Percentiles rank a stretch among this genome's conserved stretches.
Conservation (phyloP, 1,140 invertebrate species). For the Drosophila pseudoobscura region DNA sequence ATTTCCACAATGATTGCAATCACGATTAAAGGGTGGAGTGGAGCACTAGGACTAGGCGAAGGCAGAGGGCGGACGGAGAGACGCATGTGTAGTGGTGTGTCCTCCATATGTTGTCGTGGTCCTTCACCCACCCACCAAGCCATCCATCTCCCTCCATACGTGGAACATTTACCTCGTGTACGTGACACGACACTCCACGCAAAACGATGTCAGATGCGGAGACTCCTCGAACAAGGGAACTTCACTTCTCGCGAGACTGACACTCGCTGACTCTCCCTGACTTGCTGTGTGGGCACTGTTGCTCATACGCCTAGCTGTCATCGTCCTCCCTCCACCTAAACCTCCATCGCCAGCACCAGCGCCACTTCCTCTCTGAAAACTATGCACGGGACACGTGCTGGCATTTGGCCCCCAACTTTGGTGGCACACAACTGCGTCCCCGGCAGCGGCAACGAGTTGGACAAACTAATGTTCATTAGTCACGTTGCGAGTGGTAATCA, state of each 20-base stretch:
- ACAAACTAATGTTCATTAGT: conserved; percentile 76
- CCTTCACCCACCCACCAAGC: not conserved
- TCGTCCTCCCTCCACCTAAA: not conserved
- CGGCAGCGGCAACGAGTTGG: conserved; percentile 59
- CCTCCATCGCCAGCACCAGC: not conserved
- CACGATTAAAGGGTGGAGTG: conserved; percentile 48
- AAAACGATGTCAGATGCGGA: conserved; percentile 16
- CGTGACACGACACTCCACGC: conserved; percentile 64
- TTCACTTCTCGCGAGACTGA: not conserved
- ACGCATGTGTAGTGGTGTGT: conserved; percentile 26
- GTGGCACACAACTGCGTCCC: conserved; percentile 50
- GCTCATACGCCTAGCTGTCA: conserved; percentile 57
- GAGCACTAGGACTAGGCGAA: not conserved
- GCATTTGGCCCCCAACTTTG: conserved; percentile 62
- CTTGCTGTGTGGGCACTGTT: conserved; percentile 31
- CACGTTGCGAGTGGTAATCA: conserved; percentile 73
- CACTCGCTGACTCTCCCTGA: not conserved
- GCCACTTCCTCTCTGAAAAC: conserved; percentile 20
- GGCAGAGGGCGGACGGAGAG: not conserved
- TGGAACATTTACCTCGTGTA: conserved; percentile 71
- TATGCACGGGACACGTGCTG: conserved; percentile 51
- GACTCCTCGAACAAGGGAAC: conserved; percentile 6
- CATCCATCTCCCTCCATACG: conserved; percentile 43
- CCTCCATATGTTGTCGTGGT: conserved; percentile 30
- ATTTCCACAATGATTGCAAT: conserved; percentile 78